Base-by-base conservation (phyloP, 2,797 vertebrate genomes). In the Gallinago nigripennis region DNA sequence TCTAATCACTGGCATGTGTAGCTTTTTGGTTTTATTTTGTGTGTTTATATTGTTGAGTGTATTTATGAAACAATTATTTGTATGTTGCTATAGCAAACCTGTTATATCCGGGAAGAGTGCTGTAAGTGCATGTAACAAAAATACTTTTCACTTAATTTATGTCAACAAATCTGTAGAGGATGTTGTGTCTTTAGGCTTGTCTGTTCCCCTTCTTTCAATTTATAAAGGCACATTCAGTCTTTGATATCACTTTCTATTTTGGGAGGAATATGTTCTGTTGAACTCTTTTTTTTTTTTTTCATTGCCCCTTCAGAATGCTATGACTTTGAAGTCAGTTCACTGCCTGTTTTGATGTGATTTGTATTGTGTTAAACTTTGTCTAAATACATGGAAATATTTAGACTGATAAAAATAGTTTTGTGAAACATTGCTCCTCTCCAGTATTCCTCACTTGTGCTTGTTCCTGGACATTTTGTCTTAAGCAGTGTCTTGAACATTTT, bases 131-230 rank as follows among this genome's bases (percentile, higher is more conserved):
- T 58, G 82, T 72, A 86, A 56, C 80, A 82, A 60, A 90, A 94
- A 65, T 78, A 60, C 45, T 94, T 94, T 78, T 87, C 71, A 64
- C 71, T 89, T 82, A 72, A 89, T 46, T 94, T 82, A 48, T 92
- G 88, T 89, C 89, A 96, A 82, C 89, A 96, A 83, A 92, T 83
- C 82, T 88, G 85, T 84, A 90, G 85, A 91, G 92, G 78, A 58
- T 96, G 94, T 95, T 95, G 79, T 63, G 69, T 96, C 94, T 88
- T 3, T 85, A 33, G 76, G 60, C 76, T 89, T 95, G 79, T 95
- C 94, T 96, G 78, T 96, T 94, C 81, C 53, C 46, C n/a, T 88
- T 58, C 50, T 92, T 92, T 93, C 76, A 80, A 16, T 91, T 87
- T 95, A 48, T 63, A 88, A 85, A 83, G 69, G 80, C 57, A 81